phyloP scores from a whole-genome alignment of 2,797 vertebrate species.

The Ceryle rudis region DNA sequence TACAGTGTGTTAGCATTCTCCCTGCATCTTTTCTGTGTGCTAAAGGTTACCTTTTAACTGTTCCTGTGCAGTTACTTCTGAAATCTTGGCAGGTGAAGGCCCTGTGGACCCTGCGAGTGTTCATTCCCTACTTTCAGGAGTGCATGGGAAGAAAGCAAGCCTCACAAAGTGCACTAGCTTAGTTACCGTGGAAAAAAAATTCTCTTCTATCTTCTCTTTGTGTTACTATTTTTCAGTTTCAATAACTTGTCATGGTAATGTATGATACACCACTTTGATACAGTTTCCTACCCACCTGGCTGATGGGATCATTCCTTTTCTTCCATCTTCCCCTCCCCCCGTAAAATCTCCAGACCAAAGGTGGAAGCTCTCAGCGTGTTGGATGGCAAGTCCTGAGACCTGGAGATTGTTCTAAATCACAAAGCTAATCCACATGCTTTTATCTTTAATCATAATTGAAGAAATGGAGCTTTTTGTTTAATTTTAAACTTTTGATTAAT shows the following conservation, averaged over 20 bases:
- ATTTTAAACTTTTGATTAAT: conserved; percentile 1
- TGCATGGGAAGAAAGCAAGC: neutral
- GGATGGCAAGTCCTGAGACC: neutral
- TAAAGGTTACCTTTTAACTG: neutral
- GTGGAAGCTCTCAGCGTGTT: neutral
- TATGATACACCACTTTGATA: neutral
- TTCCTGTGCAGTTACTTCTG: neutral
- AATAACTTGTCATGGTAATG: neutral
- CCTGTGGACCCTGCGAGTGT: fast-evolving
- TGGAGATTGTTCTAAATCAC: neutral
- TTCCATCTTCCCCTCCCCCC: neutral
- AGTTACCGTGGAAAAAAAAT: neutral
- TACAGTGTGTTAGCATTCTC: neutral
- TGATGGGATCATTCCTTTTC: neutral
- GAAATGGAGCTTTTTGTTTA: neutral
- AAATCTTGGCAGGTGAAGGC: neutral
- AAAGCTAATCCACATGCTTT: neutral
- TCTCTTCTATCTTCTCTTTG: neutral
- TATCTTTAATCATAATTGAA: conserved; percentile 13
- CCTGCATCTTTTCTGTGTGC: neutral
- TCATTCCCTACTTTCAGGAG: neutral
- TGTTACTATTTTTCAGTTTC: neutral
- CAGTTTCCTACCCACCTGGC: neutral
- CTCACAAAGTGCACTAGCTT: neutral
- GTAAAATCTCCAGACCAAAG: neutral